phyloP scores from a whole-genome alignment of 2,888 invertebrate genomes.

The Cylloceria caligata region DNA sequence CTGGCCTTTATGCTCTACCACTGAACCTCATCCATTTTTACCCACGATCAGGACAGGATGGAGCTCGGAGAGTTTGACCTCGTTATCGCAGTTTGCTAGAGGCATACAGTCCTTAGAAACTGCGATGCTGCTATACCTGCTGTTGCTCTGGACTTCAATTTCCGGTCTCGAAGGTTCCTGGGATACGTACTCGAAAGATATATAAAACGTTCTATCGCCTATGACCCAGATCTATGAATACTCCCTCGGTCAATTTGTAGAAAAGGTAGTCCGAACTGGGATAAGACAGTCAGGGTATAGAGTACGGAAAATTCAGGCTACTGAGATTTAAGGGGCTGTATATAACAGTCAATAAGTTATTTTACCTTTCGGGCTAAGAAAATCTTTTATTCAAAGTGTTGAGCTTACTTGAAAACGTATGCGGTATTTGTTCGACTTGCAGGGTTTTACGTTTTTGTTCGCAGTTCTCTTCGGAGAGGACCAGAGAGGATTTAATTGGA shows the following conservation, averaged over 20 bases:
- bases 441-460: neutral
- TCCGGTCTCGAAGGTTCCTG: conserved; percentile 23
- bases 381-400: neutral
- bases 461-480: too few relatives aligned
- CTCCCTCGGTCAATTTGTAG: conserved; percentile 12
- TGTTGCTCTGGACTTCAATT: conserved; percentile 42
- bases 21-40: conserved; percentile 55
- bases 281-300: too few relatives aligned
- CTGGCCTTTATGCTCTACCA: conserved; percentile 11
- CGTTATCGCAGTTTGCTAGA: conserved; percentile 54
- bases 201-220: conserved; percentile 9
- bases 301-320: neutral
- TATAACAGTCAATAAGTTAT: neutral
- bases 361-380: neutral
- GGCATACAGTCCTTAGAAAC: conserved; percentile 31
- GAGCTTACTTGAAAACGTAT: neutral
- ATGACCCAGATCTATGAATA: conserved; percentile 25
- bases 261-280: conserved; percentile 1
- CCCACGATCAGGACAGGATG: neutral
- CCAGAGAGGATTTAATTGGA: too few relatives aligned
- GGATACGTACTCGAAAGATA: neutral
- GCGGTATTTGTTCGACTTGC: neutral
- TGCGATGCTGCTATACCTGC: conserved; percentile 2
- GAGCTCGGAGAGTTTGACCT: conserved; percentile 58
- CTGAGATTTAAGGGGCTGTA: neutral